Evolutionary conservation across 2,797 vertebrate genomes (phyloP).

Genomic region (Rhynchonycteris naso): DNA sequence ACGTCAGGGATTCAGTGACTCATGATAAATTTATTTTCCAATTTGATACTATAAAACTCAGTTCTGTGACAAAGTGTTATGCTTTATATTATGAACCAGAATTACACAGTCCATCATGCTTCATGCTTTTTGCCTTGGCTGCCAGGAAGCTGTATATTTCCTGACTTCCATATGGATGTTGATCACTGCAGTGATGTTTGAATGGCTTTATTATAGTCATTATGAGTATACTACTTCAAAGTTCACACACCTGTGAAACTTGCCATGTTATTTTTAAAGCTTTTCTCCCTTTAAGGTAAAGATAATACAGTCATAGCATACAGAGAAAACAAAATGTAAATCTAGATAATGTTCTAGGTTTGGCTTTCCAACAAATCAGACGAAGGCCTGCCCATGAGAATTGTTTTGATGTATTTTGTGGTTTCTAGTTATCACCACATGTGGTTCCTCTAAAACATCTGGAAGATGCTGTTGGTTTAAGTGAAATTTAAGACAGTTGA

Average conservation of each 20-base stretch:
- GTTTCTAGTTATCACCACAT: slow-evolving; percentile 36
- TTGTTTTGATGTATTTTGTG: neutral
- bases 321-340: neutral
- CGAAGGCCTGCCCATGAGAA: neutral
- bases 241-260: slow-evolving; percentile 35
- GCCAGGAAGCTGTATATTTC: neutral
- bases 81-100: slow-evolving; percentile 31
- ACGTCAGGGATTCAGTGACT: slow-evolving; percentile 20
- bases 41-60: neutral
- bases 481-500: slow-evolving; percentile 59
- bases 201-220: slow-evolving; percentile 37
- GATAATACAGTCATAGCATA: neutral
- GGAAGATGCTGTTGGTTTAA: slow-evolving; percentile 55
- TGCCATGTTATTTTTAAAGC: slow-evolving; percentile 24
- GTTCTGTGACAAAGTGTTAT: slow-evolving; percentile 40
- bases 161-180: neutral
- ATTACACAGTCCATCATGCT: neutral
- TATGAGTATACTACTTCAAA: neutral
- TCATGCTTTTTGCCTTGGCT: neutral
- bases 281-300: slow-evolving; percentile 6
- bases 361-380: slow-evolving; percentile 59
- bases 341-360: slow-evolving; percentile 37
- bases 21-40: slow-evolving; percentile 1
- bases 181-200: slow-evolving; percentile 3
- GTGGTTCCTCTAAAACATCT: slow-evolving; percentile 57